Conservation (phyloP, 2,797 vertebrate genomes). For the Poeciliopsis paucimaculata region DNA sequence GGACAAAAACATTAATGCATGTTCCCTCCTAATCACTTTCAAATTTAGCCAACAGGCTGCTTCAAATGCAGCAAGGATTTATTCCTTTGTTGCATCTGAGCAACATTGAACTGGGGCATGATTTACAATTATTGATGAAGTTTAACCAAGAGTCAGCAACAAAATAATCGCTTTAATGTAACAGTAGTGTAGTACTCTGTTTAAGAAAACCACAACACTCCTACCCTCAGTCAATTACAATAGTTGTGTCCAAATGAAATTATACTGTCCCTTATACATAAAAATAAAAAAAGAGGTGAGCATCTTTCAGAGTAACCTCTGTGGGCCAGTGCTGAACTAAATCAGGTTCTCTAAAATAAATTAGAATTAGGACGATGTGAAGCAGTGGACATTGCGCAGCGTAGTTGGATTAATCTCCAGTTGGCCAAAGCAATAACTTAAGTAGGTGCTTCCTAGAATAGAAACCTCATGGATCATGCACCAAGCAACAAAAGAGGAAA, state of each 20-base stretch:
- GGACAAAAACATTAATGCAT: conserved; percentile 43
- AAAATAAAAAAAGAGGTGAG: conserved; percentile 43
- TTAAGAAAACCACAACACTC: conserved; percentile 16
- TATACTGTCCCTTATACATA: conserved; percentile 26
- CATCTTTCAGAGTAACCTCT: conserved; percentile 43
- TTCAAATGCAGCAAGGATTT: conserved; percentile 10
- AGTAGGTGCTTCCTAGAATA: conserved; percentile 68
- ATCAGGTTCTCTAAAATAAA: conserved; percentile 53
- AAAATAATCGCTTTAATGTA: conserved; percentile 12
- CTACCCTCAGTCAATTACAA: conserved; percentile 5
- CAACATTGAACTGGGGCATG: neutral
- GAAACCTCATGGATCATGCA: conserved; percentile 66
- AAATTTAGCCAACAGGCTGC: conserved; percentile 10
- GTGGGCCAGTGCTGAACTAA: conserved; percentile 45
- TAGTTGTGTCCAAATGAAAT: conserved; percentile 34
- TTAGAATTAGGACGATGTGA: conserved; percentile 56
- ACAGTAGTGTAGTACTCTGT: conserved; percentile 9
- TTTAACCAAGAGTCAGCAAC: neutral
- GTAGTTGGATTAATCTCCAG: conserved; percentile 61
- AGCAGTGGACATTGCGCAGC: conserved; percentile 46
- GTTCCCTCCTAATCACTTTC: conserved; percentile 17
- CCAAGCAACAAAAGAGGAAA: conserved; percentile 65
- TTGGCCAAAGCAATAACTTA: conserved; percentile 66
- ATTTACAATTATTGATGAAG: conserved; percentile 4
- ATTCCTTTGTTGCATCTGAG: neutral